Evolutionary conservation across 1,140 invertebrate species (phyloP), one percentile per base, ranked within the genome.

Genomic region (Eubasilissa regina): DNA sequence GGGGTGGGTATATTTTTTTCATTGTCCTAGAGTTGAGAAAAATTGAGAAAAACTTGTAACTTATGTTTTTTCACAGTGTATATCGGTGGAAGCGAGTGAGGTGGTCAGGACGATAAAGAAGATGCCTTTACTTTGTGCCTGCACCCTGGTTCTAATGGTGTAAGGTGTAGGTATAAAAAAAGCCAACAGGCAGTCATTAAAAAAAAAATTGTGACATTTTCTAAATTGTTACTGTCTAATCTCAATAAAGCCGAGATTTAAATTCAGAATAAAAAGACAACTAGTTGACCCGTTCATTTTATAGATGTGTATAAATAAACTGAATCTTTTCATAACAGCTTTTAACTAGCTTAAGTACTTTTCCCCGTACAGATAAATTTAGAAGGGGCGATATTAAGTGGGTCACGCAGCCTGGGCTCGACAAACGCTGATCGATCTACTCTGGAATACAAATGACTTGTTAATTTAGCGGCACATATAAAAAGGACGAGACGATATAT

Each of bases 241-340:
- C 25, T 6, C 25, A 35, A 3, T 35, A 35, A 35, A 35, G 25
- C 25, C 6, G 25, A 35, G 25, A 35, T 58, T 21, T 58, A 19
- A 58, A 58, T 58, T n/a, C 21, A 58, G 55, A 58, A 21, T 64
- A 64, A 64, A 64, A 64, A 64, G 11, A 25, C 60, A 25, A 43
- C 60, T 19, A 19, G n/a, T 64, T 64, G 19, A 13, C 19, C 35
- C 10, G 19, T 3, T 15, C 55, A 21, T n/a, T 12, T 19, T 19
- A 58, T 58, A 21, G 55, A 9, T 21, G 21, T 21, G 11, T 58
- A 58, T 58, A 58, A 58, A 58, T 58, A 58, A 58, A 58, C 55
- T 21, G n/a, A 21, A 15, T 13, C 15, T 58, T 19, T 58, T 58
- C 8, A 35, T 35, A 35, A 3, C 7, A 58, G 55, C 17, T 15